A percentile compares a stretch with the other conserved stretches of the same genome.
Conservation (phyloP, 1,140 invertebrate genomes). For the Drosophila littoralis region DNA sequence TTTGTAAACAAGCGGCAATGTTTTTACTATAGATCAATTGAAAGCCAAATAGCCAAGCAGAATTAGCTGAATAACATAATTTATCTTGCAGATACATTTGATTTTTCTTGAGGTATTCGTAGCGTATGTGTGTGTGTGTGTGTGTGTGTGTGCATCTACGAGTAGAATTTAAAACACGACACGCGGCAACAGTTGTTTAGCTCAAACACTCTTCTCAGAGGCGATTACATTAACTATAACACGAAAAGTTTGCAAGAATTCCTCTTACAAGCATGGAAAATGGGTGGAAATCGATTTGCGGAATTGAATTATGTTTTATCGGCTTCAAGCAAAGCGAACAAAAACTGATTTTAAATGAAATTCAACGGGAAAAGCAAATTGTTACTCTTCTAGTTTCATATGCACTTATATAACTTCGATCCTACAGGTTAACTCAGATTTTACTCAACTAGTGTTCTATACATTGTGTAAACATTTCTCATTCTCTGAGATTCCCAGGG, state of each 20-base stretch:
- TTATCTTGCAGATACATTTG: slow-evolving; percentile 49
- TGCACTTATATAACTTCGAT: no score
- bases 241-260: background rate
- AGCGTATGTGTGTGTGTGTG: background rate
- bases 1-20: slow-evolving; percentile 64
- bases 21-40: slow-evolving; percentile 58
- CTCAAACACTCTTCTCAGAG: background rate
- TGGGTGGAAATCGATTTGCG: no score
- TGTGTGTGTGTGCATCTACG: slow-evolving; percentile 52
- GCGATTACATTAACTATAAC: background rate
- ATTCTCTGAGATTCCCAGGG: no score
- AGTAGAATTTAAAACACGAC: slow-evolving; percentile 61
- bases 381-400: no score
- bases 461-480: no score
- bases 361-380: no score
- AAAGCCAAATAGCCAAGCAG: slow-evolving; percentile 39
- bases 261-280: background rate
- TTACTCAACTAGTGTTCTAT: no score
- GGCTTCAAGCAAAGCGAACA: no score
- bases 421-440: no score
- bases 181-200: slow-evolving; percentile 49
- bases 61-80: slow-evolving; percentile 61
- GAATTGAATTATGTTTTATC: no score
- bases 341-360: no score
- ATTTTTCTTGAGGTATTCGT: slow-evolving; percentile 32